Conservation (phyloP, 92 coral and sea anemone genomes). For the Epizoanthus illoricatus region DNA sequence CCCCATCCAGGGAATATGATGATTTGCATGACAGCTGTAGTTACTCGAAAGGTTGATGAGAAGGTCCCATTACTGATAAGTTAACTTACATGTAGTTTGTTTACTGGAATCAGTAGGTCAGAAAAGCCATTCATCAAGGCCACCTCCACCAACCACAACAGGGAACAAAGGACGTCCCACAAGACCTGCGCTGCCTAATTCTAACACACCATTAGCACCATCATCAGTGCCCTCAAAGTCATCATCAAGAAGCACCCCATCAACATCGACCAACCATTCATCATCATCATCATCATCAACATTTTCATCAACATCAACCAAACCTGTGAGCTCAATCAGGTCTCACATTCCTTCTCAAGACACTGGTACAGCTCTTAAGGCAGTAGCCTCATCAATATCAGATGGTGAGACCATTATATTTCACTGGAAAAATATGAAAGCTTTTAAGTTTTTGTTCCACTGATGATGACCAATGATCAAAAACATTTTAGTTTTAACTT, state of each 20-base stretch:
- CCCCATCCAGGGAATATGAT: too few species aligned
- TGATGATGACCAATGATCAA: too few species aligned
- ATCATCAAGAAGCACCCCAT: constrained; percentile 17
- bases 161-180: neutral
- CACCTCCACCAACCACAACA: neutral
- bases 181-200: neutral
- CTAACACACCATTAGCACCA: neutral
- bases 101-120: constrained; percentile 9
- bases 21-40: too few species aligned
- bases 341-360: neutral
- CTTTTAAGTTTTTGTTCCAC: too few species aligned
- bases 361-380: constrained; percentile 12
- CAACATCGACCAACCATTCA: constrained; percentile 5
- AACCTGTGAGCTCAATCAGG: constrained; percentile 4
- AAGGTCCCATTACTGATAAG: too few species aligned
- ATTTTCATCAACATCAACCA: neutral
- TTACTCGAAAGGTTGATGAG: too few species aligned
- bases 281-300: neutral
- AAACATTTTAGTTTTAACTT: too few species aligned
- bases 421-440: too few species aligned
- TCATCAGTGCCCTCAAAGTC: constrained; percentile 3
- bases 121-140: constrained; percentile 1
- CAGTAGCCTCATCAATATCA: constrained; percentile 30
- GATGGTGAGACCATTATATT: constrained; percentile 7
- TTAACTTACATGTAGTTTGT: too few species aligned